Base-by-base conservation (phyloP, 2,113 vertebrate species). In the Pygoscelis adeliae region DNA sequence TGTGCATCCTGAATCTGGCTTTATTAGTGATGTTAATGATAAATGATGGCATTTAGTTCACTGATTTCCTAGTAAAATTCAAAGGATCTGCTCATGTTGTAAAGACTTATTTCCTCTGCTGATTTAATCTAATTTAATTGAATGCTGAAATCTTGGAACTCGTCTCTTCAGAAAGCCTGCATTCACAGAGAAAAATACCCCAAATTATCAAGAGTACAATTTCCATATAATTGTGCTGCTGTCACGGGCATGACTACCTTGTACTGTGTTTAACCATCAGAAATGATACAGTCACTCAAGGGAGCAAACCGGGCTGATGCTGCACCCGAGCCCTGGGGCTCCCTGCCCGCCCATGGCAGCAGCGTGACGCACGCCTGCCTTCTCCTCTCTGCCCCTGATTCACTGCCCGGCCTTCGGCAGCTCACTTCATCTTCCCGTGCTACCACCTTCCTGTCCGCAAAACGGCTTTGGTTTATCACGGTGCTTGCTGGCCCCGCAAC, bases 71-170 rank as follows among this genome's bases (percentile, higher is more conserved):
- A n/a, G 76, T 82, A 73, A 84, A 96, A 87, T 83, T 72, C 85
- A 83, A 62, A 88, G 70, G 83, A 89, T 85, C 85, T 92, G 92
- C 88, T 94, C 67, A 22, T 81, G 56, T 83, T 65, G 50, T 50
- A 89, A 85, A 83, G 90, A 69, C 90, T 95, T 92, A 94, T 92
- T 98, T 97, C 97, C 94, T 94, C 63, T 55, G 34, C 61, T 94
- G 88, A 97, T 95, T 91, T 80, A 92, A 91, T 97, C 77, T 91
- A 73, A 91, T 91, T 93, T 86, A 96, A 96, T 98, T 94, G 88
- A 52, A 86, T 29, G n/a, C 67, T 59, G 63, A 91, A 92, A 82
- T 83, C 93, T 87, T 58, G 40, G 94, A 93, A 74, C 74, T 82
- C 70, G 12, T 85, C 88, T 85, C 87, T 81, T 86, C 49, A 61